phyloP scores from a whole-genome alignment of 64 coral and sea anemone species.

The Astreopora myriophthalma region DNA sequence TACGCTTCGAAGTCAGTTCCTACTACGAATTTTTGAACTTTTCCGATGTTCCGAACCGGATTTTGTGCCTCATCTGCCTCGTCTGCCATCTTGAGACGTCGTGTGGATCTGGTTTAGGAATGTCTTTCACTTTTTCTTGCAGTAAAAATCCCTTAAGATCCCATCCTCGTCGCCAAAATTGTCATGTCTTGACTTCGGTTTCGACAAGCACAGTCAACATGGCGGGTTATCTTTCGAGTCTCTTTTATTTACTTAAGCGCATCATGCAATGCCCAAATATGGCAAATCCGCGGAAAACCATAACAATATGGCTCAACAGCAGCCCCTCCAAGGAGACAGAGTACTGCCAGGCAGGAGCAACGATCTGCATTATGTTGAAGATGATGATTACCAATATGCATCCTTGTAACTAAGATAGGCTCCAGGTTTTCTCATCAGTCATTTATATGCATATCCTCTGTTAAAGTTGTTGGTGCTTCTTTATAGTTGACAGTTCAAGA shows the following conservation, averaged over 20 bases:
- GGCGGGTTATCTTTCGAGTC: no score
- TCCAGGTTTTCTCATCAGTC: not conserved
- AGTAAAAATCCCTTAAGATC: constrained; percentile 4
- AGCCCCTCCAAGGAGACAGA: not conserved
- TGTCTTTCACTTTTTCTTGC: not conserved
- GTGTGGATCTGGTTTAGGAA: not conserved
- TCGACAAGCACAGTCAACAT: not conserved
- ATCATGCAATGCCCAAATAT: no score
- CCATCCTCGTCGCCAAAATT: constrained; percentile 60
- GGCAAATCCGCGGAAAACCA: no score
- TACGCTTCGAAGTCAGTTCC: constrained; percentile 51
- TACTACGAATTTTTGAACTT: constrained; percentile 32
- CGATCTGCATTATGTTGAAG: not conserved
- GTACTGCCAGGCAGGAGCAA: not conserved
- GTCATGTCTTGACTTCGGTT: not conserved
- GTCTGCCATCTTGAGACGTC: constrained; percentile 13
- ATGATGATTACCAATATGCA: not conserved
- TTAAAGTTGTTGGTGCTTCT: not conserved
- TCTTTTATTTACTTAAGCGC: no score
- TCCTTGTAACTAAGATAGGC: not conserved
- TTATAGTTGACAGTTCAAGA: not conserved
- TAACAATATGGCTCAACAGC: not conserved
- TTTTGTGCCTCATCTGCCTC: no score
- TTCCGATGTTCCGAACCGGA: no score
- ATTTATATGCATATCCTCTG: not conserved